phyloP scores from a whole-genome alignment of 30 jellyfish, hydroid and myxozoan genomes.

The Nemopilema nomurai region DNA sequence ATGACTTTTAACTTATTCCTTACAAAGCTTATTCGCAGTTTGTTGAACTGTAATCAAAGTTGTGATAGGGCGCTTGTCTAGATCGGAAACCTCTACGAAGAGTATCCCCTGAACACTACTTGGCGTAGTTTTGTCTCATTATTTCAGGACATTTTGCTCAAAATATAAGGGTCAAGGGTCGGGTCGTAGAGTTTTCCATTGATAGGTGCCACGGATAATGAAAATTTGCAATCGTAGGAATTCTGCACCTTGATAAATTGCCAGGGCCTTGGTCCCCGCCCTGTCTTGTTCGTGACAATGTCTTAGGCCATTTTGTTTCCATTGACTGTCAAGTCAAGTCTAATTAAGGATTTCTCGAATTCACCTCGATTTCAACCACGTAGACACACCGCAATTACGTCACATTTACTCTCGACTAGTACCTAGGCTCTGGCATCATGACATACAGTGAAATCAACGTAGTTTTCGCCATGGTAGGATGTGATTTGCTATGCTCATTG shows the following conservation, averaged over 20 bases:
- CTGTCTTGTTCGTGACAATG: background rate
- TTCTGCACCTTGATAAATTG: slow-evolving; percentile 8
- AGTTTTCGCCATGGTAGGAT: slow-evolving; percentile 27
- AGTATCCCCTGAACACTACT: background rate
- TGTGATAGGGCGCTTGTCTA: background rate
- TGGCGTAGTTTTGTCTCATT: background rate
- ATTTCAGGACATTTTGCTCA: background rate
- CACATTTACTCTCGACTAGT: background rate
- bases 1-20: slow-evolving; percentile 31
- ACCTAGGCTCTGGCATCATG: slow-evolving; percentile 10
- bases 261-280: background rate
- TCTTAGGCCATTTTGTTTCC: no score
- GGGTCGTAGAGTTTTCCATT: background rate
- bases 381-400: background rate
- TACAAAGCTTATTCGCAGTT: slow-evolving; percentile 13
- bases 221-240: slow-evolving; percentile 20
- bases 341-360: no score
- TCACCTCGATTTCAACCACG: background rate
- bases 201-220: background rate
- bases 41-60: slow-evolving; percentile 27
- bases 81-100: background rate
- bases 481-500: slow-evolving; percentile 34
- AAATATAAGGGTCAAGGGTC: background rate
- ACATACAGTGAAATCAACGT: slow-evolving; percentile 14
- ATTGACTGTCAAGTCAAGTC: no score